Percentiles rank a stretch among this genome's conserved stretches.
Conservation (phyloP, 2,888 invertebrate species). For the Trichopoda pennipes region DNA sequence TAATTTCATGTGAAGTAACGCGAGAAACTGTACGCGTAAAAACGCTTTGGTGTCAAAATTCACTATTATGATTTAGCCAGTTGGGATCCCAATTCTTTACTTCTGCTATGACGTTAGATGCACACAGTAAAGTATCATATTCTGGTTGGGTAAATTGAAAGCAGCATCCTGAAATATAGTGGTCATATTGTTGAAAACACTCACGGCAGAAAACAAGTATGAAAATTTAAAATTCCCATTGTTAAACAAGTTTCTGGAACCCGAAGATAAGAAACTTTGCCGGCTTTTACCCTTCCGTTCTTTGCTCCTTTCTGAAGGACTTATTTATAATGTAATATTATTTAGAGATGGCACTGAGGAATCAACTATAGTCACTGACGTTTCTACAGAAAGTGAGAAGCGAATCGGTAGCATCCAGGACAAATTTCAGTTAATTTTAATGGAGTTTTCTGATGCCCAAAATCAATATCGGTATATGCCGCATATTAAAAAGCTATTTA, state of each 20-base stretch:
- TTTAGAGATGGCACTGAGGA: no score
- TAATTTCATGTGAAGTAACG: not conserved
- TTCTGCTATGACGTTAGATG: not conserved
- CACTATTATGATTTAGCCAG: not conserved
- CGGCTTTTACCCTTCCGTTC: not conserved
- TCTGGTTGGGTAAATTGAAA: slow-evolving; percentile 24
- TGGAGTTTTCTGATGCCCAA: no score
- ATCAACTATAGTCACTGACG: no score
- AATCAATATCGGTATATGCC: no score
- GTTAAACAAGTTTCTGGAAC: not conserved
- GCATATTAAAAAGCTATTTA: no score
- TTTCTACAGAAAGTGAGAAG: no score
- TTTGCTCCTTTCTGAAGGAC: no score
- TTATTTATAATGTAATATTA: no score
- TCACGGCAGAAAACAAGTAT: slow-evolving; percentile 6
- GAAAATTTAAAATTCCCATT: not conserved
- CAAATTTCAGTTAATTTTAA: no score
- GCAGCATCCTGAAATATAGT: slow-evolving; percentile 19
- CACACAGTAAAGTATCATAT: slow-evolving; percentile 24
- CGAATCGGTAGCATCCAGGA: no score
- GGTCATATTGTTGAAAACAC: slow-evolving; percentile 36
- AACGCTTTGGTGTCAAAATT: no score
- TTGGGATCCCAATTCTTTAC: not conserved
- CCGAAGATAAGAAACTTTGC: not conserved
- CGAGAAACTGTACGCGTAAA: no score